Percentiles rank a stretch among this genome's conserved stretches.
Evolutionary conservation across 2,888 invertebrate genomes (phyloP).

Genomic region (Prosapia bicincta): DNA sequence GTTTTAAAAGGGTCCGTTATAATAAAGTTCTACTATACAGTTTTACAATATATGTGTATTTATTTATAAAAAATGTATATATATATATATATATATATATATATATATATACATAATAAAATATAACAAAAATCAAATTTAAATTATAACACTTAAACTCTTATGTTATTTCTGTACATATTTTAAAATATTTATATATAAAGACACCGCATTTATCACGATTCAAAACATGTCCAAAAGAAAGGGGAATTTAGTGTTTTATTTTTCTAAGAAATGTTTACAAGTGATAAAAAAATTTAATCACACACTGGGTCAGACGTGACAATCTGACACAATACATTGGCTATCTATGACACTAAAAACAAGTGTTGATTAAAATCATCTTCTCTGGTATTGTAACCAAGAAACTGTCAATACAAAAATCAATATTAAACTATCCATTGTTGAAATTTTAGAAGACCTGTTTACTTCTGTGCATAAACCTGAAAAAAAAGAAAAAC

Average conservation of each 20-base stretch:
- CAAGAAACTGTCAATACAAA: not conserved
- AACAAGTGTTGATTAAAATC: slow-evolving; percentile 23
- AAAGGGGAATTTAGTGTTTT: not conserved
- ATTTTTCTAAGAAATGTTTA: not conserved
- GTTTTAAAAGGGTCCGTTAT: no score
- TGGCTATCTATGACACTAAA: slow-evolving; percentile 26
- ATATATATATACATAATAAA: not conserved
- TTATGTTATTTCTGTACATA: slow-evolving; percentile 22
- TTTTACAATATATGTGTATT: not conserved
- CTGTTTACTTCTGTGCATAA: not conserved
- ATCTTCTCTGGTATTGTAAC: slow-evolving; percentile 6
- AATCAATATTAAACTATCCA: not conserved
- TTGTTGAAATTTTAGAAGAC: not conserved
- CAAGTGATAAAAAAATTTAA: not conserved
- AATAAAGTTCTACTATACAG: no score
- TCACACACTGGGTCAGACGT: not conserved
- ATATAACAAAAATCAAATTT: slow-evolving; percentile 4
- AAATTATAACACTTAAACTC: slow-evolving; percentile 12
- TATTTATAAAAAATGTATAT: not conserved
- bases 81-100: no score
- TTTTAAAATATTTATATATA: slow-evolving; percentile 16
- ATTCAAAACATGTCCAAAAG: slow-evolving; percentile 22
- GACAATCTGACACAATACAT: not conserved
- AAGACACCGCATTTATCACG: slow-evolving; percentile 29
- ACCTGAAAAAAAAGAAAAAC: no score